phyloP scores from a whole-genome alignment of 2,797 vertebrate species.

The Huso huso region DNA sequence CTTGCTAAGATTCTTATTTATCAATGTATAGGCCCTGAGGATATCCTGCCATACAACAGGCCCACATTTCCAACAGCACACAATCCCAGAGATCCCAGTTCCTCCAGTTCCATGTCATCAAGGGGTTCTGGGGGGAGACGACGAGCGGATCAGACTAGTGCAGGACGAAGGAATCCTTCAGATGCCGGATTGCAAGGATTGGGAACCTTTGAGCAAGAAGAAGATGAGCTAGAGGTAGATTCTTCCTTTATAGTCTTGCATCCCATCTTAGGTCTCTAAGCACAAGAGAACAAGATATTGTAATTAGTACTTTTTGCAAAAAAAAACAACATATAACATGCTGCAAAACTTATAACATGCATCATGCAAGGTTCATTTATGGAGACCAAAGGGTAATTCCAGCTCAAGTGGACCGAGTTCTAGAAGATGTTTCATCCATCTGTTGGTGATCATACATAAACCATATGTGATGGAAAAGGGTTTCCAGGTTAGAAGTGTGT shows the following conservation, averaged over 20 bases:
- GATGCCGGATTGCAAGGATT: slow-evolving; percentile 77
- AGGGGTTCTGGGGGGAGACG: slow-evolving; percentile 89
- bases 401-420: too few relatives aligned
- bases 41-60: slow-evolving; percentile 91
- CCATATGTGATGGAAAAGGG: too few relatives aligned
- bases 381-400: too few relatives aligned
- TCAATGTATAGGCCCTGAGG: slow-evolving; percentile 63
- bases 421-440: too few relatives aligned
- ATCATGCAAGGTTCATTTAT: too few relatives aligned
- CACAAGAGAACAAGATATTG: slow-evolving; percentile 1
- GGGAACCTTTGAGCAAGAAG: slow-evolving; percentile 80
- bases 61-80: slow-evolving; percentile 94
- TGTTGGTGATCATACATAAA: too few relatives aligned
- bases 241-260: background rate
- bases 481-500: too few relatives aligned
- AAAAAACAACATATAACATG: background rate
- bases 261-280: background rate
- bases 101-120: slow-evolving; percentile 93
- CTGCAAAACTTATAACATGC: too few relatives aligned
- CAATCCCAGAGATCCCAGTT: slow-evolving; percentile 78
- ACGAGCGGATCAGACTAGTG: slow-evolving; percentile 73
- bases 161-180: slow-evolving; percentile 76
- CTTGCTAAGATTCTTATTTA: too few relatives aligned
- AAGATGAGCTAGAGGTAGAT: slow-evolving; percentile 70
- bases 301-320: slow-evolving; percentile 2